Evolutionary conservation across 2,888 invertebrate species (phyloP).

Genomic region (Tetanocera ferruginea): DNA sequence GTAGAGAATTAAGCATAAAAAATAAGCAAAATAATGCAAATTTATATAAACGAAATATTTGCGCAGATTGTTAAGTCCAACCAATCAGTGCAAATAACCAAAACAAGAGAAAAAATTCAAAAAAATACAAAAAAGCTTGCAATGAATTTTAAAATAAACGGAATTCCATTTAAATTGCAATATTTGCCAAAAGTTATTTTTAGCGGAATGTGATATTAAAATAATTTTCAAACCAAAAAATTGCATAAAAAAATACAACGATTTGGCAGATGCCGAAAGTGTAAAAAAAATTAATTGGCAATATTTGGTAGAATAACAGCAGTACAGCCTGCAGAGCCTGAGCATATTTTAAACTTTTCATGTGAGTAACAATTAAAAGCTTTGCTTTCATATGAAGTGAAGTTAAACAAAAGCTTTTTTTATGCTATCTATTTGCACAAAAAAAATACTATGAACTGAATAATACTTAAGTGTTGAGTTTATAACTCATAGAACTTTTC

Average conservation of each 20-base stretch:
- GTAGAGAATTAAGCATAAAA: no score
- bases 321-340: no score
- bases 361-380: no score
- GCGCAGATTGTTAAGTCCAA: not conserved
- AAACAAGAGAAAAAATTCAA: not conserved
- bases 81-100: conserved; percentile 8
- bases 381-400: no score
- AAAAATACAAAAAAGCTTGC: not conserved
- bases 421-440: no score
- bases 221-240: not conserved
- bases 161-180: not conserved
- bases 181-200: conserved; percentile 18
- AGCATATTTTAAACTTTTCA: no score
- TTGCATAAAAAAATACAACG: not conserved
- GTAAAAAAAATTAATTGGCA: not conserved
- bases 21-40: conserved; percentile 2
- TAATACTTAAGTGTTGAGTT: no score
- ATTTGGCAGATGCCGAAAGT: not conserved
- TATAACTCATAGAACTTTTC: no score
- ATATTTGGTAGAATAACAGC: not conserved
- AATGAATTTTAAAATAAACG: not conserved
- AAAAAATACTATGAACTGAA: no score
- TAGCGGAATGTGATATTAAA: not conserved
- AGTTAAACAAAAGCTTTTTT: no score
- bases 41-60: conserved; percentile 20